Conservation (phyloP, 2,797 vertebrate genomes). For the Anabas testudineus region DNA sequence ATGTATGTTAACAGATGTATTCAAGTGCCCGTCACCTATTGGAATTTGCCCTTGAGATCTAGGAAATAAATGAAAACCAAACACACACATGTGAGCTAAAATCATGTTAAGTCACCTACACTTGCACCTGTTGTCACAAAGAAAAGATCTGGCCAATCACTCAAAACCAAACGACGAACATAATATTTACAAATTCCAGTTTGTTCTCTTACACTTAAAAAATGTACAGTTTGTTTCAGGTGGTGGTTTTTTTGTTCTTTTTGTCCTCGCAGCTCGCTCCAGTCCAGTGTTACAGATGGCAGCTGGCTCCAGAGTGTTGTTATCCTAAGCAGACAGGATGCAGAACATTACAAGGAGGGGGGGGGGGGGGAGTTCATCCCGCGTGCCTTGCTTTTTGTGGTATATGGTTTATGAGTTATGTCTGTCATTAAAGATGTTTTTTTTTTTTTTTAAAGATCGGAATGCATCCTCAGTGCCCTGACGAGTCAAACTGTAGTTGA, state of each 20-base stretch:
- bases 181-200: constrained; percentile 89
- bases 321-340: constrained; percentile 69
- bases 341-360: constrained; percentile 56
- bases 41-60: constrained; percentile 57
- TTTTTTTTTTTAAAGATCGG: constrained; percentile 40
- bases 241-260: constrained; percentile 67
- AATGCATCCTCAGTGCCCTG: constrained; percentile 66
- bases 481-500: constrained; percentile 44
- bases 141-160: constrained; percentile 81
- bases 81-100: constrained; percentile 61
- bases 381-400: constrained; percentile 57
- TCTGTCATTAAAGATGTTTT: constrained; percentile 64
- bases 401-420: constrained; percentile 72
- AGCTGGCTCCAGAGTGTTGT: constrained; percentile 73
- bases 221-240: constrained; percentile 84
- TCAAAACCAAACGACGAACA: constrained; percentile 87
- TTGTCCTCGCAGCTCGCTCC: constrained; percentile 61
- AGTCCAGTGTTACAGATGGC: constrained; percentile 76
- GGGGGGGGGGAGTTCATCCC: constrained; percentile 42
- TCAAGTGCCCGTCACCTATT: constrained; percentile 57
- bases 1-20: constrained; percentile 46
- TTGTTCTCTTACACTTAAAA: constrained; percentile 85
- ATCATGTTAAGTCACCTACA: constrained; percentile 66
- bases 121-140: constrained; percentile 88
- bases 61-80: constrained; percentile 65